Evolutionary conservation across 2,888 invertebrate species (phyloP).

Genomic region (Choristoneura rosaceana): DNA sequence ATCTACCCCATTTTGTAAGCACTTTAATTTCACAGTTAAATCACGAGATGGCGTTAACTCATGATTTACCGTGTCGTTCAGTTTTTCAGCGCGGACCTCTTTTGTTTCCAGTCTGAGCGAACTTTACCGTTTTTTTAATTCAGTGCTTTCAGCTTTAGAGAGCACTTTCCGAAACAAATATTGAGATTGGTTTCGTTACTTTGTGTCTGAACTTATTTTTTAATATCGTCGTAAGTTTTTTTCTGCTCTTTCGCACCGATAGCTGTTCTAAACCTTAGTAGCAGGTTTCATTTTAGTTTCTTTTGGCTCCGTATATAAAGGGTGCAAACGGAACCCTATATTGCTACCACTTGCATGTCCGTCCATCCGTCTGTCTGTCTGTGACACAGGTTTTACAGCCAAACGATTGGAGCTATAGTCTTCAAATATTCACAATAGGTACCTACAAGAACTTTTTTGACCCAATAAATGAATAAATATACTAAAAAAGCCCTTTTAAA

Average conservation of each 20-base stretch:
- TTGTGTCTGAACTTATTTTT: conserved; percentile 13
- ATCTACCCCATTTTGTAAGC: neutral
- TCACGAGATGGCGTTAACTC: neutral
- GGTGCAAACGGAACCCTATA: too few relatives aligned
- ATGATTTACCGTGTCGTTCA: neutral
- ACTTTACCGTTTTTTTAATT: conserved; percentile 16
- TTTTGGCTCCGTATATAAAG: too few relatives aligned
- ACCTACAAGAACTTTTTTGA: too few relatives aligned
- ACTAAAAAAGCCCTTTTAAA: too few relatives aligned
- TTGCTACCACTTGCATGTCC: too few relatives aligned
- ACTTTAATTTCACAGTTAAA: neutral
- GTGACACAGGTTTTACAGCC: too few relatives aligned
- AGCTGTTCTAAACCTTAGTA: neutral
- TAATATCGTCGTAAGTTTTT: neutral
- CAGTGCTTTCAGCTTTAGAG: conserved; percentile 26
- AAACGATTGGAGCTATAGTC: too few relatives aligned
- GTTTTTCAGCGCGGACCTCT: neutral
- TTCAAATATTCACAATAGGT: too few relatives aligned
- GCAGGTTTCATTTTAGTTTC: neutral
- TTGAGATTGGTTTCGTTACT: conserved; percentile 36
- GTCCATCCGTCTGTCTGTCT: too few relatives aligned
- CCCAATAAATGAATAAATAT: too few relatives aligned
- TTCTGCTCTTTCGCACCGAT: neutral
- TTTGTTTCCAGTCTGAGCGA: neutral
- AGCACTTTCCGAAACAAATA: conserved; percentile 24